Evolutionary conservation across 2,888 invertebrate species (phyloP).

Genomic region (Ophioninae sp.): DNA sequence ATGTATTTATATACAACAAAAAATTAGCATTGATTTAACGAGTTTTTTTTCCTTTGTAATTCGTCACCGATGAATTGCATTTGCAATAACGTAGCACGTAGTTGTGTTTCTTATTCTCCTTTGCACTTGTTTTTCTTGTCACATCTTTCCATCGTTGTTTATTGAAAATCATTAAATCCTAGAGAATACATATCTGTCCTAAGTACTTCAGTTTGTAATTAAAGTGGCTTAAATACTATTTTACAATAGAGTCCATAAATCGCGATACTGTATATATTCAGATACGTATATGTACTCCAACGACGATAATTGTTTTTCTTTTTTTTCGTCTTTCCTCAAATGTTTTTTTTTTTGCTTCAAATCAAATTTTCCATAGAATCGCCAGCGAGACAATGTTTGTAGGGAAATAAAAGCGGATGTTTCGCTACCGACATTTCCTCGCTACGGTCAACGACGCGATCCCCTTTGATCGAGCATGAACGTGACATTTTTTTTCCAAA

Average conservation of each 20-base stretch:
- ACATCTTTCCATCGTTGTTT: slow-evolving; percentile 52
- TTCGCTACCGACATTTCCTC: slow-evolving; percentile 14
- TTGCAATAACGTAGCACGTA: slow-evolving; percentile 70
- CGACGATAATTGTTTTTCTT: slow-evolving; percentile 48
- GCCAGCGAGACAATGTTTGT: slow-evolving; percentile 29
- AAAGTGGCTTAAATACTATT: slow-evolving; percentile 76
- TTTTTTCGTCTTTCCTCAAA: slow-evolving; percentile 21
- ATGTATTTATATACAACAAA: background rate
- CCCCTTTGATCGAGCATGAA: slow-evolving; percentile 19
- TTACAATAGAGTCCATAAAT: slow-evolving; percentile 71
- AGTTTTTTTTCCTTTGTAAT: background rate
- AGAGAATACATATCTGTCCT: slow-evolving; percentile 59
- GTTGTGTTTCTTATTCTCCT: slow-evolving; percentile 70
- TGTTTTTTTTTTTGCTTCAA: slow-evolving; percentile 1
- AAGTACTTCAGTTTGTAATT: slow-evolving; percentile 66
- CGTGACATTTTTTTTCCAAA: slow-evolving; percentile 49
- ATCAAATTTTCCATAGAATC: slow-evolving; percentile 5
- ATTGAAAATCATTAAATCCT: slow-evolving; percentile 60
- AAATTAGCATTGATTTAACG: background rate
- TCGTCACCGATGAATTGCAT: background rate
- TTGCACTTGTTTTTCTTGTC: background rate
- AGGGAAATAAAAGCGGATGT: background rate
- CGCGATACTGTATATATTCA: slow-evolving; percentile 60
- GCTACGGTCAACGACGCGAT: slow-evolving; percentile 23
- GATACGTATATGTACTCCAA: slow-evolving; percentile 53